Evolutionary conservation across 2,888 invertebrate species (phyloP).

Genomic region (Pandemis heparana): DNA sequence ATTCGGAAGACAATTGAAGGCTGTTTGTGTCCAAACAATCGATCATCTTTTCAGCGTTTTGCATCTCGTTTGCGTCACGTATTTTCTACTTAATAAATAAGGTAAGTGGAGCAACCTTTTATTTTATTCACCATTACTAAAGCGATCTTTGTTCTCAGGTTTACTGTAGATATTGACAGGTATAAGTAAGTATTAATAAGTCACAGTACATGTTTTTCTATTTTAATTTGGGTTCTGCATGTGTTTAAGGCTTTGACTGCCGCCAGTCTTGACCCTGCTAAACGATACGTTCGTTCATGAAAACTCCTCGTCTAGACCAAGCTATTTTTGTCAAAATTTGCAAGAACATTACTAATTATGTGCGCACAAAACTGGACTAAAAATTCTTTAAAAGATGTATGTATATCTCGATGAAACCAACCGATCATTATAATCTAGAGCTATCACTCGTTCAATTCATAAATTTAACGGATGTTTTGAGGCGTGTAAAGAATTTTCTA

Average conservation of each 20-base stretch:
- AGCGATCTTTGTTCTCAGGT: not conserved
- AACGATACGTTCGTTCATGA: too few relatives aligned
- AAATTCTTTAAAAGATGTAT: not conserved
- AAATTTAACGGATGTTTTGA: constrained; percentile 51
- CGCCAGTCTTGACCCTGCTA: too few relatives aligned
- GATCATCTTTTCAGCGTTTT: constrained; percentile 54
- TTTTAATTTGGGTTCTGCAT: too few relatives aligned
- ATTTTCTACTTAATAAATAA: constrained; percentile 40
- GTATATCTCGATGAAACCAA: not conserved
- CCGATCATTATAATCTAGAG: constrained; percentile 21
- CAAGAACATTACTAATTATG: too few relatives aligned
- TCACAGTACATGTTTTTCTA: too few relatives aligned
- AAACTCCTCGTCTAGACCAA: too few relatives aligned
- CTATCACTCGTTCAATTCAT: constrained; percentile 52
- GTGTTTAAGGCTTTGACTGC: too few relatives aligned
- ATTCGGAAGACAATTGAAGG: constrained; percentile 45
- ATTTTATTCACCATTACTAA: constrained; percentile 17
- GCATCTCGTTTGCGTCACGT: constrained; percentile 47
- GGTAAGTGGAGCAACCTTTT: constrained; percentile 40
- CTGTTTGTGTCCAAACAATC: constrained; percentile 48
- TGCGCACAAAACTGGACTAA: not conserved
- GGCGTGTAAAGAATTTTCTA: constrained; percentile 48
- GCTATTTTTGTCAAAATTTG: too few relatives aligned
- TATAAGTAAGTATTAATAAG: too few relatives aligned
- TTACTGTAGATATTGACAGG: not conserved